Conservation (phyloP, 2,113 vertebrate species). For the Dolichotis patagonum region DNA sequence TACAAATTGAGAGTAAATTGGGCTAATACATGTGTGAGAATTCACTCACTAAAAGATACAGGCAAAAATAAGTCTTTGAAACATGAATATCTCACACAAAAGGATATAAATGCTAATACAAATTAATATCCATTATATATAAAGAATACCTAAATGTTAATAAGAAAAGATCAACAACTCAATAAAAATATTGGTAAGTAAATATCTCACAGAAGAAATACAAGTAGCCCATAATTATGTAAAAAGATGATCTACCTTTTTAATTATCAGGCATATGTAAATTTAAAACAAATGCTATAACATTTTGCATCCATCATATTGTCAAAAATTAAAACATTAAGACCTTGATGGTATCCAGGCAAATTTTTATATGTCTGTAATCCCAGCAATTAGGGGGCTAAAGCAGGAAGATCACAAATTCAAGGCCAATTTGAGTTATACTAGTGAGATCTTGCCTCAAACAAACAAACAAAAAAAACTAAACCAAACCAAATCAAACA, state of each 20-base stretch:
- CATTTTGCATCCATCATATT: background rate
- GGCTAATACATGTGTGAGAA: background rate
- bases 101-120: background rate
- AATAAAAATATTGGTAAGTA: background rate
- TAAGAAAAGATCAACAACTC: background rate
- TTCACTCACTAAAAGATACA: background rate
- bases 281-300: background rate
- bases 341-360: background rate
- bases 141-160: background rate
- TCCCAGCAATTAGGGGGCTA: background rate
- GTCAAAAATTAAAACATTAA: constrained; percentile 24
- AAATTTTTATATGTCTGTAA: background rate
- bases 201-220: constrained; percentile 1
- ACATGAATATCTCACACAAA: background rate
- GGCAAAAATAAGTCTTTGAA: background rate
- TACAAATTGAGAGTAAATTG: background rate
- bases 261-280: background rate
- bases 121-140: background rate
- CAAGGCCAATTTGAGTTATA: background rate
- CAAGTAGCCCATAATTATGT: background rate
- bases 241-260: background rate
- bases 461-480: background rate
- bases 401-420: background rate
- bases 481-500: background rate
- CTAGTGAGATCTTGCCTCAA: background rate